Percentiles rank a stretch among this genome's conserved stretches.
Conservation (phyloP, 2,113 vertebrate species). For the Nestor notabilis region DNA sequence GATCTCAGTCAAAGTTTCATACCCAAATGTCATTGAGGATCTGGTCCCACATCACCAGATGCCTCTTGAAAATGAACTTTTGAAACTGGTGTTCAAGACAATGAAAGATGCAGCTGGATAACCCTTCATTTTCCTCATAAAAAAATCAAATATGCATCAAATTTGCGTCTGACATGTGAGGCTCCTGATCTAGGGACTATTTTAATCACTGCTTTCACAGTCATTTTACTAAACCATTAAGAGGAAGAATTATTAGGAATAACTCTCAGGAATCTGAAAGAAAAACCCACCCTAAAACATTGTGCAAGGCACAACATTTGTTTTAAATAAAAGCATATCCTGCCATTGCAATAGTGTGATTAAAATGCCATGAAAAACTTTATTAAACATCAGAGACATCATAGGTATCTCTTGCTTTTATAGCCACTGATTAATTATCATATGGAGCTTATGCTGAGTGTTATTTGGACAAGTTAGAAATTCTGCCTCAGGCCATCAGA, state of each 20-base stretch:
- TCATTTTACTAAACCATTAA: neutral
- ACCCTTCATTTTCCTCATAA: neutral
- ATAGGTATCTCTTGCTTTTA: constrained; percentile 13
- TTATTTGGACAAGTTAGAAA: neutral
- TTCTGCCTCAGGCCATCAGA: neutral
- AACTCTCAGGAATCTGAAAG: neutral
- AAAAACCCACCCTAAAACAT: neutral
- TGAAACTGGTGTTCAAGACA: neutral
- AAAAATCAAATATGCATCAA: neutral
- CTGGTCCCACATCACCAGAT: neutral
- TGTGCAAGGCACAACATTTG: neutral
- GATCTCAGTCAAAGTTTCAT: neutral
- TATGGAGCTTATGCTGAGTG: neutral
- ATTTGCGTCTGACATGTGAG: neutral
- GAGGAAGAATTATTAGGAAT: neutral
- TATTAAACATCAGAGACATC: neutral
- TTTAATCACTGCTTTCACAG: neutral
- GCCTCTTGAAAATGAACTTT: neutral
- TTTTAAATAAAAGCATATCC: constrained; percentile 50
- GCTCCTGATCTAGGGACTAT: neutral
- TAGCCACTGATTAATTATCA: constrained; percentile 26
- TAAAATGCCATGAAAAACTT: constrained; percentile 25
- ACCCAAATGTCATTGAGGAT: neutral
- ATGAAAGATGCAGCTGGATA: neutral
- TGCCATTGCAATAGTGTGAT: constrained; percentile 19